Evolutionary conservation across 2,888 invertebrate genomes (phyloP), one percentile per base, ranked within the genome.

Genomic region (Pristionchus japonicus): DNA sequence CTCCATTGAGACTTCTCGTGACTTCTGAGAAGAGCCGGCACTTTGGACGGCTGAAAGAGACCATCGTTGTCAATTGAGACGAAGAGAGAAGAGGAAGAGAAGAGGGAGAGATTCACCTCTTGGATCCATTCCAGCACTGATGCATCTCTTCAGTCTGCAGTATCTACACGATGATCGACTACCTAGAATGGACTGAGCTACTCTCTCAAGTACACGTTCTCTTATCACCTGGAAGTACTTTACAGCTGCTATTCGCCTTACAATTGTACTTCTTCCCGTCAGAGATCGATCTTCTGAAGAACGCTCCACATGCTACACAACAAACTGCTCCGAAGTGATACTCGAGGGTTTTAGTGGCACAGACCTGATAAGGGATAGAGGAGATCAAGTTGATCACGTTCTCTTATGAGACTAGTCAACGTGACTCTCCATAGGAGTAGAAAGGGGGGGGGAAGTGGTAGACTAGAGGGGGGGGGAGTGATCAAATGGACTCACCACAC

Each of bases 241-340:
- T 43, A 27, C 80, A 80, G 9, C 11, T 43, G 9, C 27, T 34
- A 80, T 80, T 47, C 17, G 13, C 2, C n/a, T 80, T 80, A 27
- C 80, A 80, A 27, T n/a, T 80, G 43, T 43, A 80, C 23, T 80
- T 80, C 47, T 47, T 80, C 34, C 47, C 47, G 43, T 80, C 80
- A 9, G 80, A 80, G 40, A 80, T 47, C 13, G 80, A 80, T 80
- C 47, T 89, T 88, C 89, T 88, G 86, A 89, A 89, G 74, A 91
- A 91, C 20, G 91, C 91, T 9, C 91, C 91, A 40, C 91, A 91
- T 1, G 91, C 91, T 4, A 90, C 91, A 86, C 91, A 91, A 40
- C 89, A 89, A 17, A 91, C 88, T 23, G 91, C 91, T 3, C 91
- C 91, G 34, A 91, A 91, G 86, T 91, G 91, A 64, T 89, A 91